Evolutionary conservation across 2,797 vertebrate genomes (phyloP).

Genomic region (Sciurus carolinensis): DNA sequence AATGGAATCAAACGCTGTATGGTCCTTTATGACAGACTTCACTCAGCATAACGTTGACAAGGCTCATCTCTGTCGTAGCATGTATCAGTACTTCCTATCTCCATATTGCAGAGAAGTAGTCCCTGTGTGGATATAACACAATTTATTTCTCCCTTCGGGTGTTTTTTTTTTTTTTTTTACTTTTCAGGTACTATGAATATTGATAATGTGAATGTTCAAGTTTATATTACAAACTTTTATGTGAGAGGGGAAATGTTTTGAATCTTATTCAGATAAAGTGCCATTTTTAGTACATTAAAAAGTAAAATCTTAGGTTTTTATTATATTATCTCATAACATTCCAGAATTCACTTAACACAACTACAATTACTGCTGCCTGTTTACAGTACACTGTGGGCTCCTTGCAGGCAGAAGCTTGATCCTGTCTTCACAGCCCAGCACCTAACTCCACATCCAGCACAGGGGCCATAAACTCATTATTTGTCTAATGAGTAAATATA

Average conservation of each 20-base stretch:
- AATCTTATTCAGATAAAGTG: neutral
- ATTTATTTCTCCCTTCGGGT: neutral
- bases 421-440: neutral
- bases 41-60: neutral
- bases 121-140: neutral
- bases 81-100: neutral
- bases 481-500: neutral
- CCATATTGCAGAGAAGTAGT: neutral
- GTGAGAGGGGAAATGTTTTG: neutral
- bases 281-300: slow-evolving; percentile 10
- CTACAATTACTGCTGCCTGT: neutral
- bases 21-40: neutral
- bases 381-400: neutral
- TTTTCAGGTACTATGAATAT: neutral
- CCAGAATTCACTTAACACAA: neutral
- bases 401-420: neutral
- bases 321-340: neutral
- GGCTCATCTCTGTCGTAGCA: neutral
- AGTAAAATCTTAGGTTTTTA: neutral
- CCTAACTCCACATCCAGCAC: neutral
- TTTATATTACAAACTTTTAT: neutral
- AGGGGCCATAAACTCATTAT: neutral
- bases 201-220: neutral
- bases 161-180: neutral
- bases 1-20: too few relatives aligned